Conservation (phyloP, 2,113 vertebrate species). For the Sinocyclocheilus grahami region DNA sequence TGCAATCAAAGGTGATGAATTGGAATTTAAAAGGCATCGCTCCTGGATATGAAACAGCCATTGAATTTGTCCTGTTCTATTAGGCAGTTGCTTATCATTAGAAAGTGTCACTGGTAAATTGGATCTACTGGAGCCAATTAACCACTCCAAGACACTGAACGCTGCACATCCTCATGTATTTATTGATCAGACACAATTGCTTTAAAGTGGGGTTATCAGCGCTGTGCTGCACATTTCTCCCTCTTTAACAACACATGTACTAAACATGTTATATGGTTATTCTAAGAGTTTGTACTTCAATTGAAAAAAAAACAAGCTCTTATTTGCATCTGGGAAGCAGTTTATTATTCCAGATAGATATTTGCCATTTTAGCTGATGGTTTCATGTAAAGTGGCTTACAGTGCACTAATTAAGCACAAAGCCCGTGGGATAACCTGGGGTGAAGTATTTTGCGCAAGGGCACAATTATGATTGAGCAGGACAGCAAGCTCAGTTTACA, state of each 20-base stretch:
- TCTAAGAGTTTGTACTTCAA: neutral
- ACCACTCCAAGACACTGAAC: slow-evolving; percentile 34
- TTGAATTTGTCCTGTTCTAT: neutral
- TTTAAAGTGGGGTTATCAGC: slow-evolving; percentile 40
- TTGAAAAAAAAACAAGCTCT: neutral
- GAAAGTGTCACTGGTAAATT: slow-evolving; percentile 42
- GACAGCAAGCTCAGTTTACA: neutral
- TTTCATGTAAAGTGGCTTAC: neutral
- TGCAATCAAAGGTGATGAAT: slow-evolving; percentile 31
- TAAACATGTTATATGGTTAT: slow-evolving; percentile 13
- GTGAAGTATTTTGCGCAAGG: slow-evolving; percentile 22
- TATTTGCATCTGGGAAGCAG: neutral
- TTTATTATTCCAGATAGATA: slow-evolving; percentile 21
- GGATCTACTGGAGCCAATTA: slow-evolving; percentile 57
- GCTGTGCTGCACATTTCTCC: neutral
- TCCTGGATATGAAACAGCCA: neutral
- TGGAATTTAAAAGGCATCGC: neutral
- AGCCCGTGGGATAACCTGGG: slow-evolving; percentile 13
- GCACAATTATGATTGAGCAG: slow-evolving; percentile 1
- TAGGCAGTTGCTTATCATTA: slow-evolving; percentile 35
- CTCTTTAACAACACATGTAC: neutral
- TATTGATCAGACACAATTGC: slow-evolving; percentile 48
- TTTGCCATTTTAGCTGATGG: slow-evolving; percentile 23
- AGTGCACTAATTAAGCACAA: neutral
- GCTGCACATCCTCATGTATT: slow-evolving; percentile 25